These are phyloP conservation scores for Sarcophaga caerulescens DNA, from an alignment of 2,888 invertebrate species.

Conservation along the genomic window DNA sequence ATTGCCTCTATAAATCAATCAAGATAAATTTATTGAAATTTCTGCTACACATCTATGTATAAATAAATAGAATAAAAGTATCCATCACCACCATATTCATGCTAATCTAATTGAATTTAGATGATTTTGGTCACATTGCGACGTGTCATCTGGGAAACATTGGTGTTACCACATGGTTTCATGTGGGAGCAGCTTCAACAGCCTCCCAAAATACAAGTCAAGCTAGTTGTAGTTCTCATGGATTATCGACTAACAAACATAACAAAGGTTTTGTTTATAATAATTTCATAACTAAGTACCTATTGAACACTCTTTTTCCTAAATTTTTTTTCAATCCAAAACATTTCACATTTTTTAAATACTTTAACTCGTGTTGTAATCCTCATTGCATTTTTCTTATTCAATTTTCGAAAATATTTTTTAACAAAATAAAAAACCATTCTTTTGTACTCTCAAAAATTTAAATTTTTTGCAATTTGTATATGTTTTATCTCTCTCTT, in stretches of 20 bases:
- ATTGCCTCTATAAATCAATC: too few species aligned
- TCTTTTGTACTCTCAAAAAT: not conserved
- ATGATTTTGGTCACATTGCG: slow-evolving; percentile 75
- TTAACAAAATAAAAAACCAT: not conserved
- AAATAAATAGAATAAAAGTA: not conserved
- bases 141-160: slow-evolving; percentile 77
- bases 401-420: not conserved
- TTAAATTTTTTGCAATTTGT: not conserved
- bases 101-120: slow-evolving; percentile 70
- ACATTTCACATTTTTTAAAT: not conserved
- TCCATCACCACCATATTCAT: slow-evolving; percentile 27
- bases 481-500: not conserved
- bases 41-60: not conserved
- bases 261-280: slow-evolving; percentile 66
- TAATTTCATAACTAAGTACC: slow-evolving; percentile 3
- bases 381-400: not conserved
- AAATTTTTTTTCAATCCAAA: not conserved
- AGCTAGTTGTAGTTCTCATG: slow-evolving; percentile 70
- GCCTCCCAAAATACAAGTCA: slow-evolving; percentile 63
- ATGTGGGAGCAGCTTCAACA: slow-evolving; percentile 79
- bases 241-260: slow-evolving; percentile 69
- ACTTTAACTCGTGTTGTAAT: not conserved
- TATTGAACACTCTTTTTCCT: not conserved
- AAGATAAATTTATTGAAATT: not conserved
- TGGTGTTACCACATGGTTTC: slow-evolving; percentile 81